Evolutionary conservation across 2,797 vertebrate species (phyloP).

Genomic region (Octomys mimax): DNA sequence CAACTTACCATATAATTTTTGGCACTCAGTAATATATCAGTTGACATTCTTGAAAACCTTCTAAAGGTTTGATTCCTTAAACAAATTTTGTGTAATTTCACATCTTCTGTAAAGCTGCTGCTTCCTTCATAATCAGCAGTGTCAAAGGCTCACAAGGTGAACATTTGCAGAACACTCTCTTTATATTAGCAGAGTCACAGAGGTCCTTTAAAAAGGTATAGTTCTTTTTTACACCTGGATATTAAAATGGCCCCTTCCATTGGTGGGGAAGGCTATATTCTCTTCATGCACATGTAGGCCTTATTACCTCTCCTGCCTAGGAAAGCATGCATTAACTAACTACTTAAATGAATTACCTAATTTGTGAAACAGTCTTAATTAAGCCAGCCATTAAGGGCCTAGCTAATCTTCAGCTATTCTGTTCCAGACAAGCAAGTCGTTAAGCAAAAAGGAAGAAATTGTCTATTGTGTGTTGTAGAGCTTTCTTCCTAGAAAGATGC

Average conservation of each 20-base stretch:
- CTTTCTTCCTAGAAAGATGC: not conserved
- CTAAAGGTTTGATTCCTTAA: not conserved
- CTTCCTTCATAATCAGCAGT: not conserved
- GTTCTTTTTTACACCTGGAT: slow-evolving; percentile 22
- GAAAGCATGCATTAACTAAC: slow-evolving; percentile 47
- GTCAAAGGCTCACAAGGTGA: not conserved
- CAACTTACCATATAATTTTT: slow-evolving; percentile 25
- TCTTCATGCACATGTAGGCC: slow-evolving; percentile 30
- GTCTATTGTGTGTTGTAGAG: slow-evolving; percentile 2
- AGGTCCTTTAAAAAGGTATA: slow-evolving; percentile 29
- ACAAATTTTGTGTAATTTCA: slow-evolving; percentile 11
- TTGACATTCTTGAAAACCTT: slow-evolving; percentile 41
- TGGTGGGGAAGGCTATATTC: not conserved
- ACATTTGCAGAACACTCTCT: not conserved
- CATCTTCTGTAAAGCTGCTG: slow-evolving; percentile 50
- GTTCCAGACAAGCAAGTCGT: not conserved
- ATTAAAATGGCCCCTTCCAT: slow-evolving; percentile 55
- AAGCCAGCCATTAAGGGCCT: slow-evolving; percentile 33
- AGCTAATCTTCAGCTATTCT: not conserved
- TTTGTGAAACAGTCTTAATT: not conserved
- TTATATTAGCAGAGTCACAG: not conserved
- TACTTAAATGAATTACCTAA: slow-evolving; percentile 46
- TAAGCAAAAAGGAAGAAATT: slow-evolving; percentile 3
- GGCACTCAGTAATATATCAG: not conserved
- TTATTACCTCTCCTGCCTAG: not conserved